Evolutionary conservation across 2,113 vertebrate genomes (phyloP), one percentile per base, ranked within the genome.

Genomic region (Nerophis lumbriciformis): DNA sequence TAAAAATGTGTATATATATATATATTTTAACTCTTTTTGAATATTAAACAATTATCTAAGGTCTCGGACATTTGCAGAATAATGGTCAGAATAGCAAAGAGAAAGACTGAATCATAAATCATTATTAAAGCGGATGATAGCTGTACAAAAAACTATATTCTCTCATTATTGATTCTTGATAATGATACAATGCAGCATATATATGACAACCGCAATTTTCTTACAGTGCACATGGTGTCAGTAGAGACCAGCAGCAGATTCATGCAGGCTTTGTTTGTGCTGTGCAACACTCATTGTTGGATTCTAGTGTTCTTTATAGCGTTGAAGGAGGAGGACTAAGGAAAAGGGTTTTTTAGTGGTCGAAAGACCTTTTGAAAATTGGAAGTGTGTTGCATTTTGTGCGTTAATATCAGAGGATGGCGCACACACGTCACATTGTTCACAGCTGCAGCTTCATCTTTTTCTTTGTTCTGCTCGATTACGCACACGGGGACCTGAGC

Each of bases 401-500:
- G 1, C 15, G 15, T 3, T 35, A 12, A 49, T 21, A 1, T 39
- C 0, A 21, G 8, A 66, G 1, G 35, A 78, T 56, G 63, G 36
- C 47, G 57, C 1, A 9, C 3, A 8, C 2, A 12, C 13, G 1
- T 11, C 0, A 5, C 1, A 1, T 49, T 28, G 2, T 21, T 38
- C 64, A 44, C 68, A 53, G 16, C 36, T 48, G 1, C 14, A 21
- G 65, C 48, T 63, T 81, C 53, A 1, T 75, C 0, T 42, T 74
- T 67, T 53, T 79, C 63, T 72, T 78, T 61, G 35, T 77, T 37
- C 2, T 59, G 28, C 6, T 72, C 47, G 72, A 60, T 1, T 45
- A 5, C 58, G 61, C 53, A 6, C 35, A 74, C 39, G 83, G 71
- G 61, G 86, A 90, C 75, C 52, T 90, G 49, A 87, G 81, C 62